Percentiles rank a stretch among this genome's conserved stretches.
These are phyloP conservation scores for Drosophila peninsularis DNA, from an alignment of 2,888 invertebrate species.

Conservation along the genomic window DNA sequence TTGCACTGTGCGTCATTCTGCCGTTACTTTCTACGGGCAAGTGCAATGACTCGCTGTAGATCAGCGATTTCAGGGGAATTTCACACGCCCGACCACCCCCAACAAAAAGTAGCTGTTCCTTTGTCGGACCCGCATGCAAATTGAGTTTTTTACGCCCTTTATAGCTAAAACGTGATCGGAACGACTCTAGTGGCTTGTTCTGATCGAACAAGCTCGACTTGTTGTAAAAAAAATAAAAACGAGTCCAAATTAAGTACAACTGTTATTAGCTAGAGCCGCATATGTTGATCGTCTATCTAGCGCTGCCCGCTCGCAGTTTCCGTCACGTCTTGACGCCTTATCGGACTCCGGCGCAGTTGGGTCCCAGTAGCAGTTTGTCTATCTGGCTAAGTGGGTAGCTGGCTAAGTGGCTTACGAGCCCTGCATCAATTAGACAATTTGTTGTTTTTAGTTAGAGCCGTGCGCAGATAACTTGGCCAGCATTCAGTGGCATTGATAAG, in stretches of 20 bases:
- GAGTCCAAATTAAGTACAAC: neutral
- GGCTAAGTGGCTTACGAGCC: conserved; percentile 12
- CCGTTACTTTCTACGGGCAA: conserved; percentile 6
- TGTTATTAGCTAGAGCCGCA: conserved; percentile 1
- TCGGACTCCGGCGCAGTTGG: conserved; percentile 12
- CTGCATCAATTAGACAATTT: conserved; percentile 42
- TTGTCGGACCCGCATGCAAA: conserved; percentile 3
- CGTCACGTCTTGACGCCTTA: conserved; percentile 49
- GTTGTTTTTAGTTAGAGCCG: conserved; percentile 9
- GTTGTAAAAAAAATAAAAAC: conserved; percentile 5
- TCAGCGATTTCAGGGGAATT: conserved; percentile 31
- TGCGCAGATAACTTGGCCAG: conserved; percentile 41
- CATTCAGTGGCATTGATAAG: conserved; percentile 44
- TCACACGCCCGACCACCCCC: conserved; percentile 3
- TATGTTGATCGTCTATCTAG: conserved; percentile 12
- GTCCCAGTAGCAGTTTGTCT: conserved; percentile 2
- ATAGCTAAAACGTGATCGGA: conserved; percentile 58
- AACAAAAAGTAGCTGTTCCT: neutral
- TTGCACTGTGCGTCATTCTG: conserved; percentile 1
- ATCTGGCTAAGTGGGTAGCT: conserved; percentile 17
- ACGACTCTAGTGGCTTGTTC: neutral
- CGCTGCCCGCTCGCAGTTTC: neutral
- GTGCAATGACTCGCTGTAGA: conserved; percentile 54
- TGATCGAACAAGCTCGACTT: conserved; percentile 1
- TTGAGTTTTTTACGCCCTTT: conserved; percentile 7